phyloP scores from a whole-genome alignment of 2,888 invertebrate species.

The Steromphala cineraria region DNA sequence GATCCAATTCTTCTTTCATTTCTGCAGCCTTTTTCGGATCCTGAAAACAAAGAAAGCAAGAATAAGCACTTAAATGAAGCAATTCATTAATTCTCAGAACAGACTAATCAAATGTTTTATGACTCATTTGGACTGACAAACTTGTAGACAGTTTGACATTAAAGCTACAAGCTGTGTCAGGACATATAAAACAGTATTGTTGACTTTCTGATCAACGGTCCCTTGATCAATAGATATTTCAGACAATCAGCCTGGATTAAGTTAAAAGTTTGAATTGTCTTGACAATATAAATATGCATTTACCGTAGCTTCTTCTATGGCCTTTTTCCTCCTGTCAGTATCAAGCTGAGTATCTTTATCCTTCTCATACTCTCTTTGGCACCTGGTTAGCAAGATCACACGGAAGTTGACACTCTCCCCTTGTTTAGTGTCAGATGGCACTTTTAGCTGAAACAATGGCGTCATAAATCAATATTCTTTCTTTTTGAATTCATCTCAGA shows the following conservation, averaged over 20 bases:
- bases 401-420: slow-evolving; percentile 81
- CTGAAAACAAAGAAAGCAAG: slow-evolving; percentile 36
- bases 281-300: slow-evolving; percentile 9
- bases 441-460: slow-evolving; percentile 78
- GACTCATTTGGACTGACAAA: no score
- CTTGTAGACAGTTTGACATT: no score
- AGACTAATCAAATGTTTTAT: neutral
- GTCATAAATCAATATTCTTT: no score
- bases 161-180: no score
- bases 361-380: slow-evolving; percentile 92
- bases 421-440: slow-evolving; percentile 76
- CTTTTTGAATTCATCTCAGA: no score
- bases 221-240: no score
- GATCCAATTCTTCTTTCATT: slow-evolving; percentile 82
- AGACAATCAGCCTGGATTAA: no score
- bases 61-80: no score
- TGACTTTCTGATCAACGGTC: no score
- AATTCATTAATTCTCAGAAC: no score
- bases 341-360: slow-evolving; percentile 84
- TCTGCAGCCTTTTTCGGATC: slow-evolving; percentile 82
- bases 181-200: no score
- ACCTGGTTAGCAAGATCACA: slow-evolving; percentile 87
- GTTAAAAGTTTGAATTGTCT: no score
- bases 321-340: slow-evolving; percentile 55
- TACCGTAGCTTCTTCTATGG: slow-evolving; percentile 75